These are phyloP conservation scores for Gobio occitaniae DNA, from an alignment of 2,797 vertebrate species.

Conservation along the genomic window DNA sequence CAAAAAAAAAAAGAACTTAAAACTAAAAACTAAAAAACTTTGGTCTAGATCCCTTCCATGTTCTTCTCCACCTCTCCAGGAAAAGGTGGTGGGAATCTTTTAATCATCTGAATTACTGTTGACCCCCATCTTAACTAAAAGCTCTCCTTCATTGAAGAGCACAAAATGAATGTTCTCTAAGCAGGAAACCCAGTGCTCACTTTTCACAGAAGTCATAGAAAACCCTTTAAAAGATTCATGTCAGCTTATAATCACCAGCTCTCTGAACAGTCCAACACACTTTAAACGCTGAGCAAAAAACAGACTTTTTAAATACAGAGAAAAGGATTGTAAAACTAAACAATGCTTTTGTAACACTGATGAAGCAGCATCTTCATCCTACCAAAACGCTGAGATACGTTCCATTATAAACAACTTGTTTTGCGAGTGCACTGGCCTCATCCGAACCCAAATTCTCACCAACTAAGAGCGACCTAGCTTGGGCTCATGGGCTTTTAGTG, in stretches of 20 bases:
- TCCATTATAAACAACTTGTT: conserved; percentile 45
- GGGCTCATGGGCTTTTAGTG: conserved; percentile 94
- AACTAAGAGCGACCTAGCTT: conserved; percentile 92
- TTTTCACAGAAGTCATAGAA: conserved; percentile 72
- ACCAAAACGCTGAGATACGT: conserved; percentile 57
- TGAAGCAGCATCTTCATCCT: conserved; percentile 77
- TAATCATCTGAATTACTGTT: conserved; percentile 61
- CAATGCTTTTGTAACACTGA: conserved; percentile 71
- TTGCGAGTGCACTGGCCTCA: conserved; percentile 24
- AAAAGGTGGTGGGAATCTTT: conserved; percentile 69
- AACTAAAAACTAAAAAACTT: conserved; percentile 85
- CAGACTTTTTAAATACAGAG: conserved; percentile 60
- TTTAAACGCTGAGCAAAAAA: conserved; percentile 53
- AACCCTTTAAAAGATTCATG: conserved; percentile 61
- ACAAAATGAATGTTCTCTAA: conserved; percentile 65
- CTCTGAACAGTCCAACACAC: conserved; percentile 54
- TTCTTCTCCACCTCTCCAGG: conserved; percentile 68
- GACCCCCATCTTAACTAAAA: conserved; percentile 57
- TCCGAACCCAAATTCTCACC: conserved; percentile 61
- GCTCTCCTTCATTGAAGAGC: conserved; percentile 72
- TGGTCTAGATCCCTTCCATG: conserved; percentile 83
- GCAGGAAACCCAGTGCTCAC: conserved; percentile 77
- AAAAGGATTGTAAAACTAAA: conserved; percentile 50
- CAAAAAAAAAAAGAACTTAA: conserved; percentile 63
- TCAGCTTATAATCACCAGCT: conserved; percentile 37